Conservation (phyloP, 2,888 invertebrate species). For the Podotricha telesiphe region DNA sequence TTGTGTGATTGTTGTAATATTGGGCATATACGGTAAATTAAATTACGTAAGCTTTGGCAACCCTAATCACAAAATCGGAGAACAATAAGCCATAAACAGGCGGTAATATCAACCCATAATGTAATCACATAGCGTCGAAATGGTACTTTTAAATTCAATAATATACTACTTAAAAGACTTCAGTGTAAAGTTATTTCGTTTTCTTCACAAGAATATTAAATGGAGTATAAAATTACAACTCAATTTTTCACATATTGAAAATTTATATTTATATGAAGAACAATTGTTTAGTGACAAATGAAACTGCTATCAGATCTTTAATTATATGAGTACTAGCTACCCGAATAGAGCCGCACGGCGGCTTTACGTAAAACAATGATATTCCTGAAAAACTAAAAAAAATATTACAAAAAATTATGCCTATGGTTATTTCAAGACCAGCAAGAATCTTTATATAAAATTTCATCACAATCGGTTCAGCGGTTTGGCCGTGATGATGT, state of each 20-base stretch:
- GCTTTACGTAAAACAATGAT: no score
- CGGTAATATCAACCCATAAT: conserved; percentile 73
- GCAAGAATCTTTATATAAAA: no score
- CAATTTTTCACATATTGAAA: conserved; percentile 47
- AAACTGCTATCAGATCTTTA: background rate
- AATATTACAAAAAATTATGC: no score
- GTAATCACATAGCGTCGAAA: conserved; percentile 62
- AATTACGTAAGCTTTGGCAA: background rate
- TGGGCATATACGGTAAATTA: background rate
- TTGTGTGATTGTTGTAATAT: background rate
- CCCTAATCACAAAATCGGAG: conserved; percentile 64
- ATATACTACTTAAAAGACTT: conserved; percentile 48
- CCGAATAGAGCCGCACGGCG: no score
- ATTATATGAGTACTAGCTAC: no score
- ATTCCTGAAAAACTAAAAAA: no score
- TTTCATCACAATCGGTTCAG: no score
- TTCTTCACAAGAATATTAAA: conserved; percentile 47
- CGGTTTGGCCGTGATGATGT: no score
- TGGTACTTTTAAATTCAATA: conserved; percentile 69
- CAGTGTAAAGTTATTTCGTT: conserved; percentile 48
- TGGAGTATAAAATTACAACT: conserved; percentile 27
- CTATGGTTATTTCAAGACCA: no score
- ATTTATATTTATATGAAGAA: conserved; percentile 1
- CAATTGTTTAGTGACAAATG: background rate
- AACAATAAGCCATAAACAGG: conserved; percentile 80